Base-by-base conservation (phyloP, 2,888 invertebrate genomes). In the Neelides folsomi region DNA sequence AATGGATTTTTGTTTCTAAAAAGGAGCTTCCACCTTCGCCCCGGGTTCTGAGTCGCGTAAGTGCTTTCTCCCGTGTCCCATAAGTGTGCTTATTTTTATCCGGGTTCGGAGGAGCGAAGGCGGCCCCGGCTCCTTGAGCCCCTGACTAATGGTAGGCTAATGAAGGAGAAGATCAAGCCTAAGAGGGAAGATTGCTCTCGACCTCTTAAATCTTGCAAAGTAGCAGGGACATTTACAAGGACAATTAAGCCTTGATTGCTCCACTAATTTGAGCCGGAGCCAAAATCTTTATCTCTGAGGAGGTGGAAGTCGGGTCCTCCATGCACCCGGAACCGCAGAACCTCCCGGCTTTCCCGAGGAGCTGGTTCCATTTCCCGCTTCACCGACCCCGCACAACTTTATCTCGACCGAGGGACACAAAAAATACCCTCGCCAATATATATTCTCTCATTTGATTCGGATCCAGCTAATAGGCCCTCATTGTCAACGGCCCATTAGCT, bases 161-260 rank as follows among this genome's bases (percentile, higher is more conserved):
- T 27, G 27, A 27, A 27, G 4, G 27, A 27, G 27, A 27, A 27
- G 27, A 27, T 27, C 27, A 19, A 43, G 46, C n/a, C 38, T 36
- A 18, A 47, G 42, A 43, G 47, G 49, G 47, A 49, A 51, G 47
- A 52, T 57, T 51, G 44, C 40, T 43, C 35, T 41, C 9, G 27
- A 36, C 27, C 56, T 51, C 51, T 54, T 60, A 62, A 60, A 59
- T 63, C 60, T 60, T 49, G 52, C 54, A 55, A 61, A 61, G 57
- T 59, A 62, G 52, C 53, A 52, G 56, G 59, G 55, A 54, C 56
- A 60, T 64, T 62, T 60, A 62, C 62, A 64, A 61, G 64, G 64
- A 57, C 62, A 64, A 64, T 64, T 64, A 64, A 64, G 59, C 62
- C 56, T 62, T 58, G 64, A 64, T 62, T 64, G 62, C 60, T 62